A percentile compares a stretch with the other conserved stretches of the same genome.
phyloP scores from a whole-genome alignment of 2,797 vertebrate species.

The Buceros bicornis region DNA sequence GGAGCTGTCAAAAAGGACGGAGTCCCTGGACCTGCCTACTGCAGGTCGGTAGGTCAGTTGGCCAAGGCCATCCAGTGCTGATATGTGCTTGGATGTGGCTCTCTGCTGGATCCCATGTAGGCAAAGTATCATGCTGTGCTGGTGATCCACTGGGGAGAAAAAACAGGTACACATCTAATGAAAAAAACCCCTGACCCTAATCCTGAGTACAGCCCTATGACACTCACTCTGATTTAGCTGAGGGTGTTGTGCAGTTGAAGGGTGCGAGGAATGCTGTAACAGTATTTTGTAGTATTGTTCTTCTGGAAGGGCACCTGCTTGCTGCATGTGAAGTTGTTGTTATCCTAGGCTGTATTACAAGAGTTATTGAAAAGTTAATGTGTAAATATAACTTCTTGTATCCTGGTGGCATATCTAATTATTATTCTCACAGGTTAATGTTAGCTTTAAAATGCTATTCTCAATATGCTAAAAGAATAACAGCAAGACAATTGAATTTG shows the following conservation, averaged over 20 bases:
- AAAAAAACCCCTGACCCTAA: neutral
- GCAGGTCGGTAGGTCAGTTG: neutral
- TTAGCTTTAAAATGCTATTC: neutral
- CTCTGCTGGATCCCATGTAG: slow-evolving; percentile 60
- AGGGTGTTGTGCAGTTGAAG: neutral
- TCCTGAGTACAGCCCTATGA: neutral
- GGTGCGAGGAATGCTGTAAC: neutral
- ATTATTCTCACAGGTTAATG: neutral
- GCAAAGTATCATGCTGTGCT: slow-evolving; percentile 19
- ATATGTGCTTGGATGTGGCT: slow-evolving; percentile 54
- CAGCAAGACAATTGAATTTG: neutral
- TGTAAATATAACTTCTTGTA: neutral
- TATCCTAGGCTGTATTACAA: neutral
- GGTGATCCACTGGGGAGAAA: slow-evolving; percentile 54
- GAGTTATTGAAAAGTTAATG: neutral
- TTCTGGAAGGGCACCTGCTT: neutral
- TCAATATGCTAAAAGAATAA: neutral
- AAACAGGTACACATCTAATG: neutral
- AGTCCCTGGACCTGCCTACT: neutral
- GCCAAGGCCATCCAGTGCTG: slow-evolving; percentile 53
- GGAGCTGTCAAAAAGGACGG: slow-evolving; percentile 34
- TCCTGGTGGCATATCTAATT: neutral
- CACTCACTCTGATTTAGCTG: neutral
- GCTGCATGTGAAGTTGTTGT: neutral
- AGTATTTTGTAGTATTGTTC: neutral